Conservation (phyloP, 2,113 vertebrate genomes). For the Emydocephalus ijimae region DNA sequence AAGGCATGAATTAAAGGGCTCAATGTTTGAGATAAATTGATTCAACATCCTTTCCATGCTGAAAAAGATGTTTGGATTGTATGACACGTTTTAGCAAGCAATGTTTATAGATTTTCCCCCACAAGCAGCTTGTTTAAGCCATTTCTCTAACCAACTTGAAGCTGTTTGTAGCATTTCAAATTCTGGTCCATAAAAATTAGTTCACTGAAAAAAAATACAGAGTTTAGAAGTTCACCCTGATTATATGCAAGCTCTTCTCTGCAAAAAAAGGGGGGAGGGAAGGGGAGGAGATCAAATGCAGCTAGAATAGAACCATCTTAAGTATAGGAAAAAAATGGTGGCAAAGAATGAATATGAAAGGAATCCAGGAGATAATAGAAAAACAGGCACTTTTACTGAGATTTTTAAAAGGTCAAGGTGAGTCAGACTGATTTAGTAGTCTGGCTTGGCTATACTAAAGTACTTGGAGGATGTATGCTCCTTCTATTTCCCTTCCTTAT, state of each 20-base stretch:
- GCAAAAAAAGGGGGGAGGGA: fast-evolving
- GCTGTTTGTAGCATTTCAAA: neutral
- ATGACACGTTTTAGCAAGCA: neutral
- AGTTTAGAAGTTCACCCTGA: neutral
- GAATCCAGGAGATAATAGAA: neutral
- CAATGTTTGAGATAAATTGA: slow-evolving; percentile 38
- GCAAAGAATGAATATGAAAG: neutral
- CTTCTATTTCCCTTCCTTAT: neutral
- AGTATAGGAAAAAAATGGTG: neutral
- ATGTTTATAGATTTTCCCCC: neutral
- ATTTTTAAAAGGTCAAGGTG: neutral
- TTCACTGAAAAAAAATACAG: neutral
- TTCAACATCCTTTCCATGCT: slow-evolving; percentile 34
- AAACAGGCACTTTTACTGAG: neutral
- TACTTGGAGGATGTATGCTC: neutral
- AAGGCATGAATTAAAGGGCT: slow-evolving; percentile 38
- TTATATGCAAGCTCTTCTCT: neutral
- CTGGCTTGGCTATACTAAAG: neutral
- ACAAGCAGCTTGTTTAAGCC: neutral
- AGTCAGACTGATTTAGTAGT: neutral
- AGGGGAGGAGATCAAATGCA: neutral
- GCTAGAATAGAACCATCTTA: neutral
- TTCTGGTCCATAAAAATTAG: neutral
- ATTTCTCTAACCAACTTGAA: neutral
- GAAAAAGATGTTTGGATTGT: slow-evolving; percentile 34